Conservation (phyloP, 1,140 invertebrate genomes). For the Amyelois transitella region DNA sequence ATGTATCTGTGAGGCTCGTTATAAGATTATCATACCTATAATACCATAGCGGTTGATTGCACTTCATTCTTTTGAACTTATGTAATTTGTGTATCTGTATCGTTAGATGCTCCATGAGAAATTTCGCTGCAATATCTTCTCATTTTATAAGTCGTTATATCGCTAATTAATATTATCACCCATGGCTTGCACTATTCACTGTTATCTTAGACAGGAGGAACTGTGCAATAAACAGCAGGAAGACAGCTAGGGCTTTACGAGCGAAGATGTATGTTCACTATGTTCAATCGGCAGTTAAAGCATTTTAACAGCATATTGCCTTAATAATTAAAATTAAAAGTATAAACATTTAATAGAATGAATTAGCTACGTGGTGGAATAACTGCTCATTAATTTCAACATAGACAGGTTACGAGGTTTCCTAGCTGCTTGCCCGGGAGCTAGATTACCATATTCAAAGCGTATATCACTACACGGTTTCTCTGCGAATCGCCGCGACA, state of each 20-base stretch:
- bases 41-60: neutral
- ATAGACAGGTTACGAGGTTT: slow-evolving; percentile 32
- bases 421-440: slow-evolving; percentile 27
- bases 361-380: slow-evolving; percentile 45
- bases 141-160: slow-evolving; percentile 11
- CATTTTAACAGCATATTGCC: slow-evolving; percentile 46
- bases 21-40: neutral
- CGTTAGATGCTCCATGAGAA: neutral
- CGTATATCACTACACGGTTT: slow-evolving; percentile 22
- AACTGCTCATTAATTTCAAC: slow-evolving; percentile 59
- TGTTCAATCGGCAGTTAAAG: slow-evolving; percentile 45
- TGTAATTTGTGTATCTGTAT: neutral
- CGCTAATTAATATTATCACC: slow-evolving; percentile 15
- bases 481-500: neutral
- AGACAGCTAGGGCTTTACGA: slow-evolving; percentile 44
- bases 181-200: slow-evolving; percentile 4
- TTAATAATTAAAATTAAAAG: slow-evolving; percentile 44
- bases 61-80: neutral
- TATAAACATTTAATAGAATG: slow-evolving; percentile 34
- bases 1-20: neutral
- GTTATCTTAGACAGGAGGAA: slow-evolving; percentile 20
- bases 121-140: neutral
- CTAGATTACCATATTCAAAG: slow-evolving; percentile 40
- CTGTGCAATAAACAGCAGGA: slow-evolving; percentile 35
- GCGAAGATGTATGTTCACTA: slow-evolving; percentile 40